A percentile compares a stretch with the other conserved stretches of the same genome.
phyloP scores from a whole-genome alignment of 2,888 invertebrate genomes.

The Drosophila quinaria region DNA sequence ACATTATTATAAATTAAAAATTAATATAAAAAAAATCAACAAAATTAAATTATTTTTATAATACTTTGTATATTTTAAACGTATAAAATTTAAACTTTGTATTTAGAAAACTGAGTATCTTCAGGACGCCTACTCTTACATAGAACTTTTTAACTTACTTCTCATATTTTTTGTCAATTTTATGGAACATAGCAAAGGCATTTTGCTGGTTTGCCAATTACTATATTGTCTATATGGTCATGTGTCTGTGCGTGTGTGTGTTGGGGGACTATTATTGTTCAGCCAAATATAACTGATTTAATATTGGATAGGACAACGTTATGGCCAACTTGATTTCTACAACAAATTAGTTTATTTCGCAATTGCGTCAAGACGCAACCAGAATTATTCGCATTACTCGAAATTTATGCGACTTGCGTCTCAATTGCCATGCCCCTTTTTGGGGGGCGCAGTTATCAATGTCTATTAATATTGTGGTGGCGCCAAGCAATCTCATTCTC shows the following conservation, averaged over 20 bases:
- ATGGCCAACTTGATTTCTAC: constrained; percentile 66
- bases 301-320: constrained; percentile 61
- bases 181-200: constrained; percentile 50
- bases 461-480: constrained; percentile 54
- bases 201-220: constrained; percentile 70
- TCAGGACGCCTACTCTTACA: not conserved
- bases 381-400: constrained; percentile 50
- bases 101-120: constrained; percentile 7
- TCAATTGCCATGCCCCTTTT: constrained; percentile 17
- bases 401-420: constrained; percentile 47
- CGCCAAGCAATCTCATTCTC: constrained; percentile 43
- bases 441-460: constrained; percentile 14
- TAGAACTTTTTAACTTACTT: constrained; percentile 1
- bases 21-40: too few species aligned
- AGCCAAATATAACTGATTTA: constrained; percentile 68
- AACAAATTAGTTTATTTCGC: constrained; percentile 70
- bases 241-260: constrained; percentile 23
- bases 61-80: not conserved
- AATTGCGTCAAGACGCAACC: constrained; percentile 51
- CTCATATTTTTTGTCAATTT: constrained; percentile 51
- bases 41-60: not conserved
- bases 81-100: not conserved
- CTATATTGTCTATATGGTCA: constrained; percentile 56
- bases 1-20: too few species aligned
- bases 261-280: constrained; percentile 49